phyloP scores from a whole-genome alignment of 2,113 vertebrate genomes.

The Zosterops hypoxanthus region DNA sequence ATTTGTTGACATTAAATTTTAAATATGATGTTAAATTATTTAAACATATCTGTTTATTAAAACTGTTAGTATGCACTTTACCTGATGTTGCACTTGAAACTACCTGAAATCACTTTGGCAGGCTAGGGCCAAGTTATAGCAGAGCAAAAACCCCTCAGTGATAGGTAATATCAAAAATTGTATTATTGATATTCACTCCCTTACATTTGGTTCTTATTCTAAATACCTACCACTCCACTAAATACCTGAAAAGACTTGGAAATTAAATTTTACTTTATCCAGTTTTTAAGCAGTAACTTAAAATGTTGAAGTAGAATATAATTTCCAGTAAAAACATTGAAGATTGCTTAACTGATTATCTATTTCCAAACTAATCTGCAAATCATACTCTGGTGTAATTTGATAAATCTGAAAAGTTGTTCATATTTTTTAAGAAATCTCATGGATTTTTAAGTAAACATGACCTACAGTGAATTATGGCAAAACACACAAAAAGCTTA shows the following conservation, averaged over 20 bases:
- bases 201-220: background rate
- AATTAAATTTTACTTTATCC: background rate
- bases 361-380: background rate
- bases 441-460: background rate
- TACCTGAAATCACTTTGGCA: background rate
- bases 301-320: background rate
- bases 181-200: background rate
- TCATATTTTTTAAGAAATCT: background rate
- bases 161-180: background rate
- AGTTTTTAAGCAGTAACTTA: background rate
- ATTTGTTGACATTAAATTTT: conserved; percentile 32
- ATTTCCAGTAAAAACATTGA: background rate
- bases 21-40: conserved; percentile 6
- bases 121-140: background rate
- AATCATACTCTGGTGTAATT: background rate
- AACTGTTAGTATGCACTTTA: background rate
- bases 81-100: background rate
- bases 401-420: background rate
- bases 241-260: background rate
- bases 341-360: background rate
- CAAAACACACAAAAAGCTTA: background rate
- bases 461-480: background rate
- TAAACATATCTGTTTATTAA: background rate
- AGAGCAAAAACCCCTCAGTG: rapidly evolving
- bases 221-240: background rate